A percentile compares a stretch with the other conserved stretches of the same genome.
phyloP scores from a whole-genome alignment of 30 jellyfish, hydroid and myxozoan species.

The Phacellophora camtschatica region DNA sequence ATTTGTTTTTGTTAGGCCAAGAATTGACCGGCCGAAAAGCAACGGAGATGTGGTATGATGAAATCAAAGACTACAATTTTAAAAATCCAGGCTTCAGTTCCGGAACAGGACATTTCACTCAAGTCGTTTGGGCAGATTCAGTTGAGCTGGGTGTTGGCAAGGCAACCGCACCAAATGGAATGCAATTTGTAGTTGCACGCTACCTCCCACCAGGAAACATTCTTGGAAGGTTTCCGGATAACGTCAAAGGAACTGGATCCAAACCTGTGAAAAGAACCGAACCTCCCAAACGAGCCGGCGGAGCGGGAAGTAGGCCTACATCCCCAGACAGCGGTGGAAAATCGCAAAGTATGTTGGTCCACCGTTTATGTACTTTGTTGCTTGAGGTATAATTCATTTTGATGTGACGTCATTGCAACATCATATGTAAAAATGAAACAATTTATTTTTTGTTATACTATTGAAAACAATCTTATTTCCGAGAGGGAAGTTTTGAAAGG shows the following conservation, averaged over 20 bases:
- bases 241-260: slow-evolving; percentile 84
- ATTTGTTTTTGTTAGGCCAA: slow-evolving; percentile 55
- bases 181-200: slow-evolving; percentile 97
- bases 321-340: slow-evolving; percentile 1
- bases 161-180: slow-evolving; percentile 92
- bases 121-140: slow-evolving; percentile 97
- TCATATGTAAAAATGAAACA: too few species aligned
- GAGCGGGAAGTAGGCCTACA: slow-evolving; percentile 24
- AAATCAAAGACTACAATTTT: slow-evolving; percentile 87
- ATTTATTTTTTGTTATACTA: too few species aligned
- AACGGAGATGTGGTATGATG: slow-evolving; percentile 99
- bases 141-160: slow-evolving; percentile 96
- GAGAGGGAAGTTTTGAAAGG: too few species aligned
- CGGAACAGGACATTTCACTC: slow-evolving; percentile 99
- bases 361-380: not conserved
- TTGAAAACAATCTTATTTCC: too few species aligned
- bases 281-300: slow-evolving; percentile 20
- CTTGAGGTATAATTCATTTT: not conserved
- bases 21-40: slow-evolving; percentile 96
- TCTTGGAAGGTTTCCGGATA: slow-evolving; percentile 87
- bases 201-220: slow-evolving; percentile 97
- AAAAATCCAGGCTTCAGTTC: slow-evolving; percentile 93
- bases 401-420: too few species aligned
- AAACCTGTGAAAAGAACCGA: slow-evolving; percentile 48
- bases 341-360: slow-evolving; percentile 41